Conservation (phyloP, 2,113 vertebrate species). For the Gymnarchus niloticus region DNA sequence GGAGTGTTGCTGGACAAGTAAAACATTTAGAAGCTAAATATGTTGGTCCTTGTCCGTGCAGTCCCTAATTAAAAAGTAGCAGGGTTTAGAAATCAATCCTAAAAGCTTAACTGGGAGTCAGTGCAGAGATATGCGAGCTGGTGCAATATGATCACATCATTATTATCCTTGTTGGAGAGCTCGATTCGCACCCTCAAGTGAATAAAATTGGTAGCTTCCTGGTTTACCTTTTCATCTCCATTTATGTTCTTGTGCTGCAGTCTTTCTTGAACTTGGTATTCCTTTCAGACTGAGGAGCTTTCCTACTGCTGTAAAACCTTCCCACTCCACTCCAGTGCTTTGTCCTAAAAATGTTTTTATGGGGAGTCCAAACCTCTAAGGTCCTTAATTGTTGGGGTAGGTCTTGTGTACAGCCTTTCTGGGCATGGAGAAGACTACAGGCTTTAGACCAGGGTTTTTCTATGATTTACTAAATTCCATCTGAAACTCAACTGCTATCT, state of each 20-base stretch:
- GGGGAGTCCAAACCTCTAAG: not conserved
- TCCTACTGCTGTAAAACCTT: not conserved
- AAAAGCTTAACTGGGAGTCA: not conserved
- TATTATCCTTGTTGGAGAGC: not conserved
- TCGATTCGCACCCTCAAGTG: not conserved
- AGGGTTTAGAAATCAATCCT: not conserved
- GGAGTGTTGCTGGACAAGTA: not conserved
- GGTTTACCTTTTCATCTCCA: not conserved
- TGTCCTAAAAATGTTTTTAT: not conserved
- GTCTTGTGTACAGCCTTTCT: not conserved
- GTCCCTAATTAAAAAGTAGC: no score
- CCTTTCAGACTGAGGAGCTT: not conserved
- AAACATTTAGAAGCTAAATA: not conserved
- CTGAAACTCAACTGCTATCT: not conserved
- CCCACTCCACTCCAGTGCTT: not conserved
- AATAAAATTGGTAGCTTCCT: not conserved
- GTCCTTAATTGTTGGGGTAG: not conserved
- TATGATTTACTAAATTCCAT: not conserved
- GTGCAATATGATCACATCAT: not conserved
- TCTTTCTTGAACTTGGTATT: not conserved
- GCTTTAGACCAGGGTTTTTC: not conserved
- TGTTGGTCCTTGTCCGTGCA: not conserved
- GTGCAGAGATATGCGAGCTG: not conserved
- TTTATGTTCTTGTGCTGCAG: not conserved
- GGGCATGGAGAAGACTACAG: not conserved